Percentiles rank a stretch among this genome's conserved stretches.
Conservation (phyloP, 2,888 invertebrate genomes). For the Petrophora chlorosata region DNA sequence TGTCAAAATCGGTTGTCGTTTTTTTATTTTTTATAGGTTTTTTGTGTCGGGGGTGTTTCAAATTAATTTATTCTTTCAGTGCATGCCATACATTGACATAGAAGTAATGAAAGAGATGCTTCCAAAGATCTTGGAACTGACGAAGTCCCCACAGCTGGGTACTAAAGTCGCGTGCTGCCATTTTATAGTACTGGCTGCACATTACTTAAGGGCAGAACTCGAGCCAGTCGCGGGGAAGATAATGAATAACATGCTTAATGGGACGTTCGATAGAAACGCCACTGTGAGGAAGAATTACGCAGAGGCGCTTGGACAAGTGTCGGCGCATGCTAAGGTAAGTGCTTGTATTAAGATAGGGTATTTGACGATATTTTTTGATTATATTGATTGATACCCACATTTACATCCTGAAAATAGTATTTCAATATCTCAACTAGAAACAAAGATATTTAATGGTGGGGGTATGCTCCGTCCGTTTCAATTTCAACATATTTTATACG, state of each 20-base stretch:
- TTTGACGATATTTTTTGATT: too few relatives aligned
- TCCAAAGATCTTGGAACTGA: constrained; percentile 91
- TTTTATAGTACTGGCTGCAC: constrained; percentile 88
- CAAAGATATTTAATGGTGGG: too few relatives aligned
- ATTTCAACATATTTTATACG: too few relatives aligned
- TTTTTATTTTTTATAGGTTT: too few relatives aligned
- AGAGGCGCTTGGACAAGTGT: constrained; percentile 92
- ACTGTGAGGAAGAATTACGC: constrained; percentile 94
- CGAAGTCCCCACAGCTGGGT: constrained; percentile 92
- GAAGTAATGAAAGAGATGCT: constrained; percentile 90
- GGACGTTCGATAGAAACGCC: constrained; percentile 92
- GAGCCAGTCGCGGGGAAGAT: constrained; percentile 84
- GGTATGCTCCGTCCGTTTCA: too few relatives aligned
- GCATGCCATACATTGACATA: constrained; percentile 89
- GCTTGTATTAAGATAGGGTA: too few relatives aligned
- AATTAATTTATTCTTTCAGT: constrained; percentile 71
- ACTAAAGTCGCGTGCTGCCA: constrained; percentile 93
- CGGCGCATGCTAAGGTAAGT: constrained; percentile 89
- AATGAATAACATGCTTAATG: constrained; percentile 85
- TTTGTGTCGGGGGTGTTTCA: too few relatives aligned
- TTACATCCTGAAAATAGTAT: too few relatives aligned
- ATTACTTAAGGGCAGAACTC: constrained; percentile 80
- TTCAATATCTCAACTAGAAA: too few relatives aligned
- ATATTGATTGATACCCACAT: too few relatives aligned
- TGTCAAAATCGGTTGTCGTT: too few relatives aligned